Conservation (phyloP, 2,797 vertebrate genomes). For the Anabacerthia variegaticeps region DNA sequence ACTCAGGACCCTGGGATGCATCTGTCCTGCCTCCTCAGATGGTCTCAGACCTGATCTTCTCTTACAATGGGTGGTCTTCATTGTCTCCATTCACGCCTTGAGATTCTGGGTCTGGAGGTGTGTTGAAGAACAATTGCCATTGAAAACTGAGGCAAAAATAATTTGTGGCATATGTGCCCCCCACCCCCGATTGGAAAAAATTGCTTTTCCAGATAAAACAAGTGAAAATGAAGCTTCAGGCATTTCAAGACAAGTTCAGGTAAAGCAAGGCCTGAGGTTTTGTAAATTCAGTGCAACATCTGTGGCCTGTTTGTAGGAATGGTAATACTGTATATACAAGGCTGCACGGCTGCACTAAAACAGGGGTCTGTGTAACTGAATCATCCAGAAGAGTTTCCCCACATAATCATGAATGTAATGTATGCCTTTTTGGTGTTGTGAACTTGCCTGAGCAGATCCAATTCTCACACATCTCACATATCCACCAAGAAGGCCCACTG, state of each 20-base stretch:
- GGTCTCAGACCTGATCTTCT: not conserved
- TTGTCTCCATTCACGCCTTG: not conserved
- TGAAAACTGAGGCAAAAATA: not conserved
- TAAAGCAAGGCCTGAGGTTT: not conserved
- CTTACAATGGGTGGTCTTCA: fast-evolving
- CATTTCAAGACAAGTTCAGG: not conserved
- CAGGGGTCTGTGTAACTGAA: not conserved
- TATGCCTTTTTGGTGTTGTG: not conserved
- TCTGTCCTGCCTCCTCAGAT: not conserved
- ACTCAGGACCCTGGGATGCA: not conserved
- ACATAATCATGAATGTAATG: not conserved
- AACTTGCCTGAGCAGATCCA: not conserved
- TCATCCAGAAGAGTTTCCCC: not conserved
- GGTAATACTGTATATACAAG: not conserved
- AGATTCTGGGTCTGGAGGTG: not conserved
- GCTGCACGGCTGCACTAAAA: not conserved
- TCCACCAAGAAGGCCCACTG: not conserved
- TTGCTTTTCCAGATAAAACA: not conserved
- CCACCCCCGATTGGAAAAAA: not conserved
- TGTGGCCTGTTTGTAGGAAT: not conserved
- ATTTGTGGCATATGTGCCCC: fast-evolving
- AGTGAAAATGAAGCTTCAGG: not conserved
- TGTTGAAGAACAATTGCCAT: not conserved
- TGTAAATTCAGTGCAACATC: not conserved
- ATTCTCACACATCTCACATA: not conserved